Conservation (phyloP, 2,113 vertebrate species). For the Bungarus multicinctus region DNA sequence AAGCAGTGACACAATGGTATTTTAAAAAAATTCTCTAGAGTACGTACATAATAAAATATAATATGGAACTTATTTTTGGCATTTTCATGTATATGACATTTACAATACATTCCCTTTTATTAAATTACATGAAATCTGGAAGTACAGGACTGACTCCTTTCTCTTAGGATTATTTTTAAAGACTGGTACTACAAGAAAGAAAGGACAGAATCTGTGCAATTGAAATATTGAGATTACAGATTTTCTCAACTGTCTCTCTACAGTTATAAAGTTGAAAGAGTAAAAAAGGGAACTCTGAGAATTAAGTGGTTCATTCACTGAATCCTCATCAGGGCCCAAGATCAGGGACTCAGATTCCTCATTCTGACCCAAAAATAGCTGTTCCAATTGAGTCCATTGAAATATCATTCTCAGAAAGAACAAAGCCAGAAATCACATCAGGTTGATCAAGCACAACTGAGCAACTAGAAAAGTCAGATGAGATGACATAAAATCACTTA, state of each 20-base stretch:
- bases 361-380: neutral
- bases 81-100: neutral
- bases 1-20: neutral
- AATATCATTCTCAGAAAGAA: neutral
- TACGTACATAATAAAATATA: neutral
- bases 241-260: neutral
- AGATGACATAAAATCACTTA: neutral
- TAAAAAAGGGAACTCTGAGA: neutral
- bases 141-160: neutral
- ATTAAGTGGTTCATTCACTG: neutral
- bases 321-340: neutral
- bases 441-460: neutral
- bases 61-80: neutral
- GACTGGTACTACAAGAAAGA: neutral
- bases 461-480: neutral
- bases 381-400: neutral
- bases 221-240: neutral
- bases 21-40: neutral
- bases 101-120: neutral
- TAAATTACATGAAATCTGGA: neutral
- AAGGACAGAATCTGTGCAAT: neutral
- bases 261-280: neutral
- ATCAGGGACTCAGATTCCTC: neutral
- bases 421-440: neutral
- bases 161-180: neutral